A percentile compares a stretch with the other conserved stretches of the same genome.
Evolutionary conservation across 2,888 invertebrate genomes (phyloP).

Genomic region (Xestia sexstrigata): DNA sequence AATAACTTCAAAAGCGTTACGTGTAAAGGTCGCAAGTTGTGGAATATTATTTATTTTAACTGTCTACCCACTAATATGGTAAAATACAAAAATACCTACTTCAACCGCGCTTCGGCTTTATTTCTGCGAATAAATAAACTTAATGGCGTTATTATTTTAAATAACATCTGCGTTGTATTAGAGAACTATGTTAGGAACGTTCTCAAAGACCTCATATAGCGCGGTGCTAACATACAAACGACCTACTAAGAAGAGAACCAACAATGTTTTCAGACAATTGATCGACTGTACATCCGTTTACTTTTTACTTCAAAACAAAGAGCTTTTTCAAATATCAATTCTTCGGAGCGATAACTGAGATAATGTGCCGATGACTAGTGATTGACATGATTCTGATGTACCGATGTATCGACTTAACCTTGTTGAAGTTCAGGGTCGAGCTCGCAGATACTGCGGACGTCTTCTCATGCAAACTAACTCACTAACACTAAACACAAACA

Average conservation of each 20-base stretch:
- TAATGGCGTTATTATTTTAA: slow-evolving; percentile 34
- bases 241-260: slow-evolving; percentile 29
- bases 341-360: slow-evolving; percentile 46
- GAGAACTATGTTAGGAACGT: slow-evolving; percentile 24
- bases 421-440: slow-evolving; percentile 68
- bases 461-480: slow-evolving; percentile 70
- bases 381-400: slow-evolving; percentile 64
- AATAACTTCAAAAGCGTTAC: slow-evolving; percentile 20
- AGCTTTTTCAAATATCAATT: slow-evolving; percentile 56
- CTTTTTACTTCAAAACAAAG: slow-evolving; percentile 62
- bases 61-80: slow-evolving; percentile 13
- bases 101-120: slow-evolving; percentile 15
- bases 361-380: slow-evolving; percentile 44
- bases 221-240: slow-evolving; percentile 49
- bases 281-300: slow-evolving; percentile 54
- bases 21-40: slow-evolving; percentile 45
- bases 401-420: slow-evolving; percentile 59
- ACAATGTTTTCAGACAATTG: slow-evolving; percentile 65
- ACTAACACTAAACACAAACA: slow-evolving; percentile 65
- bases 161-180: slow-evolving; percentile 30
- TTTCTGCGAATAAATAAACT: slow-evolving; percentile 40
- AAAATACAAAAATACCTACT: slow-evolving; percentile 33
- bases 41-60: slow-evolving; percentile 27
- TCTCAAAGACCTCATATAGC: slow-evolving; percentile 16
- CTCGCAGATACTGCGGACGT: slow-evolving; percentile 62